Evolutionary conservation across 2,113 vertebrate species (phyloP).

Genomic region (Platysternon megacephalum): DNA sequence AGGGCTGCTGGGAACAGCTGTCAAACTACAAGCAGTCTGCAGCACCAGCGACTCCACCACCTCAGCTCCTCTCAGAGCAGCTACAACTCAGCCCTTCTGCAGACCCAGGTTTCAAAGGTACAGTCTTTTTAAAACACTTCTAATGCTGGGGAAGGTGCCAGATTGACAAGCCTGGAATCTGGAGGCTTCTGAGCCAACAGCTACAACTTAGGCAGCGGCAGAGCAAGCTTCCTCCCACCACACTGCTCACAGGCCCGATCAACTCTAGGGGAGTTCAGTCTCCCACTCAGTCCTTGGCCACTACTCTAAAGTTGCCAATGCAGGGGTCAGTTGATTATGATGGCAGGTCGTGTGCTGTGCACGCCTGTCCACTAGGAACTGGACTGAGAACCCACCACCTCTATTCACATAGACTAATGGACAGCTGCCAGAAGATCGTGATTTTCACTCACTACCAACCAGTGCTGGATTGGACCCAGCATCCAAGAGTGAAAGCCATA

Average conservation of each 20-base stretch:
- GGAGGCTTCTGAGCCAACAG: not conserved
- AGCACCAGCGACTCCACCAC: constrained; percentile 3
- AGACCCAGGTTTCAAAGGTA: constrained; percentile 27
- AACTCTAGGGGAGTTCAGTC: not conserved
- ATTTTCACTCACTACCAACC: not conserved
- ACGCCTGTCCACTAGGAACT: too few relatives aligned
- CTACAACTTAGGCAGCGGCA: not conserved
- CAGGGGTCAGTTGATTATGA: not conserved
- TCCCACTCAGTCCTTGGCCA: not conserved
- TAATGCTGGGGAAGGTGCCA: not conserved
- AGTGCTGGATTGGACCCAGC: not conserved
- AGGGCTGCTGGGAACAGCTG: not conserved
- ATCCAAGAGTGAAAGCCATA: not conserved
- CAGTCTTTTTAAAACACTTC: not conserved
- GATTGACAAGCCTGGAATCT: not conserved
- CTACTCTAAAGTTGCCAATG: not conserved
- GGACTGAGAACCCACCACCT: not conserved
- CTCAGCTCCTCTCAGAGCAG: not conserved
- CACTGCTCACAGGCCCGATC: not conserved
- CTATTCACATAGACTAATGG: too few relatives aligned
- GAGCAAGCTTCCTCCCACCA: not conserved
- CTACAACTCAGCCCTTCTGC: not conserved
- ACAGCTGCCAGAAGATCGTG: not conserved
- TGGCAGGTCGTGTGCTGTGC: not conserved
- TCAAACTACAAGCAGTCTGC: not conserved